A percentile compares a stretch with the other conserved stretches of the same genome.
Evolutionary conservation across 2,888 invertebrate genomes (phyloP).

Genomic region (Drosophila nr. perissopoda): DNA sequence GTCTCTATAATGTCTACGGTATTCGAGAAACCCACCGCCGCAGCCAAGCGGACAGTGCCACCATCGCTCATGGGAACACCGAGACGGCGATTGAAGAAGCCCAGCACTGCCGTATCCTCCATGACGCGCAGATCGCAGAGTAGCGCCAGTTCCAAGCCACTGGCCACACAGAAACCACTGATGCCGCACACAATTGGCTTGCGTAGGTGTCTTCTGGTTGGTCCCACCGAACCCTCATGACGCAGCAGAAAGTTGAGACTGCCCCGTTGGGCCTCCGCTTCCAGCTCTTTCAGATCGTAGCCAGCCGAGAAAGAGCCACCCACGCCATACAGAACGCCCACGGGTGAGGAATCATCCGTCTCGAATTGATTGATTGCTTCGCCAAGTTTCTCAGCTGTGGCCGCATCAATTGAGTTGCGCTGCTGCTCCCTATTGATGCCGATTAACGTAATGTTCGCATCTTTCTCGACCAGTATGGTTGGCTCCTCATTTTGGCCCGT

Average conservation of each 20-base stretch:
- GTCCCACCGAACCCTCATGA: slow-evolving; percentile 87
- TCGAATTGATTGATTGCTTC: slow-evolving; percentile 92
- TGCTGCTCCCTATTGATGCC: slow-evolving; percentile 93
- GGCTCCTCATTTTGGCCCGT: slow-evolving; percentile 7
- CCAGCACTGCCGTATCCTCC: slow-evolving; percentile 92
- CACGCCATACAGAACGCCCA: slow-evolving; percentile 93
- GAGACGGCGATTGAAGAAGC: slow-evolving; percentile 93
- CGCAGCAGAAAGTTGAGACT: slow-evolving; percentile 80
- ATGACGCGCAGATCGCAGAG: slow-evolving; percentile 96
- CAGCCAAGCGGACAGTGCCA: slow-evolving; percentile 93
- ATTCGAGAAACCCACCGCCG: slow-evolving; percentile 92
- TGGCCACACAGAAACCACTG: slow-evolving; percentile 95
- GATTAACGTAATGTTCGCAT: slow-evolving; percentile 90
- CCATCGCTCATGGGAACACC: slow-evolving; percentile 94
- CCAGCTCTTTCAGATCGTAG: slow-evolving; percentile 92
- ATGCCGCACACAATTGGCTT: slow-evolving; percentile 96
- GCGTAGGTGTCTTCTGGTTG: slow-evolving; percentile 89
- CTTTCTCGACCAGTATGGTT: slow-evolving; percentile 86
- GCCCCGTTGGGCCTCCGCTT: slow-evolving; percentile 67
- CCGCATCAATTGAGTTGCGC: slow-evolving; percentile 92
- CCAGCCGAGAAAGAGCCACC: slow-evolving; percentile 97
- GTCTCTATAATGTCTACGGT: slow-evolving; percentile 95
- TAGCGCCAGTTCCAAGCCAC: slow-evolving; percentile 95
- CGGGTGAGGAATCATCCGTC: slow-evolving; percentile 88
- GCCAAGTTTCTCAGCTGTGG: slow-evolving; percentile 88